These are phyloP conservation scores for Stenichneumon culpator DNA, from an alignment of 2,888 invertebrate species.

Conservation along the genomic window DNA sequence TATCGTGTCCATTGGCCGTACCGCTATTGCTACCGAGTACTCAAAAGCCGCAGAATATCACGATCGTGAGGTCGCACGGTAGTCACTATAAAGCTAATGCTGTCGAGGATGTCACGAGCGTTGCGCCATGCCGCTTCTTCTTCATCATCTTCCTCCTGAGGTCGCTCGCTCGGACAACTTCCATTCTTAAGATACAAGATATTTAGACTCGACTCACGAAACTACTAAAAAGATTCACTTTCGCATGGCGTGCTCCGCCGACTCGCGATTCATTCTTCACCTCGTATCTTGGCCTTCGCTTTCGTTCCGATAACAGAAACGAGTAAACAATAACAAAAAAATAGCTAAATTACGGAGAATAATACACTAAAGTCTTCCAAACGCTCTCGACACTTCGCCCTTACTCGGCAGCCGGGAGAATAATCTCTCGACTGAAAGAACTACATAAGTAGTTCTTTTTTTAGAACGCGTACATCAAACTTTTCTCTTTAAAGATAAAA, in stretches of 20 bases:
- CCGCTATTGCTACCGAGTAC: neutral
- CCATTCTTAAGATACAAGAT: slow-evolving; percentile 5
- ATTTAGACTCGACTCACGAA: slow-evolving; percentile 27
- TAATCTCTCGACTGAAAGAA: too few relatives aligned
- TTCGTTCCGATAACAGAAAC: slow-evolving; percentile 15
- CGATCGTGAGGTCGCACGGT: slow-evolving; percentile 61
- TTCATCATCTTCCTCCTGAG: slow-evolving; percentile 33
- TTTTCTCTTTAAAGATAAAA: neutral
- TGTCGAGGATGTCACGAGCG: slow-evolving; percentile 55
- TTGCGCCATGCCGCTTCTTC: slow-evolving; percentile 41
- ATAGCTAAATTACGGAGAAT: neutral
- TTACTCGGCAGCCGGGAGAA: neutral
- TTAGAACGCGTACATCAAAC: neutral
- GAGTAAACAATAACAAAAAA: neutral
- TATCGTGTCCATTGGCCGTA: slow-evolving; percentile 38
- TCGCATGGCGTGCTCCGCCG: slow-evolving; percentile 34
- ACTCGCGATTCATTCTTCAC: slow-evolving; percentile 8
- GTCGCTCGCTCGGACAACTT: slow-evolving; percentile 42
- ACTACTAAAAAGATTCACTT: slow-evolving; percentile 49
- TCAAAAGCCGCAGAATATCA: slow-evolving; percentile 54
- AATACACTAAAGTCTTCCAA: neutral
- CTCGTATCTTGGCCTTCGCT: neutral
- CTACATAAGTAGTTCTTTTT: too few relatives aligned
- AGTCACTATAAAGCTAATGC: neutral
- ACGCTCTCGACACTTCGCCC: neutral